Conservation (phyloP, 2,113 vertebrate genomes). For the Stictonetta naevosa region DNA sequence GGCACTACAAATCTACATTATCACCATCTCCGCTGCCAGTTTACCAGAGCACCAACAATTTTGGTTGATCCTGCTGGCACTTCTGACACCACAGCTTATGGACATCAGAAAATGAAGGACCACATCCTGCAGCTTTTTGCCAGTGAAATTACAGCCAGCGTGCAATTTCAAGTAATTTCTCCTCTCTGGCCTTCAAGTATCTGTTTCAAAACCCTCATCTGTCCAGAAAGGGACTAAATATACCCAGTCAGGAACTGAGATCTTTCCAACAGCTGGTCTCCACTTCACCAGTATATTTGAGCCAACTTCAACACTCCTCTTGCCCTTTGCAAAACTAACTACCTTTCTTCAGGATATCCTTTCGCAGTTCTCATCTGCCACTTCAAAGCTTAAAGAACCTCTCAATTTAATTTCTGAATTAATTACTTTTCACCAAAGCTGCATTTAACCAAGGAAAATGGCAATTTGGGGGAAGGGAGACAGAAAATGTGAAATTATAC, state of each 20-base stretch:
- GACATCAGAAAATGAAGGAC: neutral
- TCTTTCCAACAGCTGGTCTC: neutral
- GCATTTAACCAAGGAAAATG: rapidly evolving
- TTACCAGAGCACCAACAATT: neutral
- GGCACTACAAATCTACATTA: too few relatives aligned
- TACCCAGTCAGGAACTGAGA: neutral
- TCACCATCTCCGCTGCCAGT: neutral
- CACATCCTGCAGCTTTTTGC: neutral
- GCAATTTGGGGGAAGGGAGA: neutral
- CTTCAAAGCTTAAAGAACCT: neutral
- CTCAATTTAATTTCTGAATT: neutral
- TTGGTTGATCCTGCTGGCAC: neutral
- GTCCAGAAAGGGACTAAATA: neutral
- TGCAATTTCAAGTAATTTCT: neutral
- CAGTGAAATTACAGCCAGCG: neutral
- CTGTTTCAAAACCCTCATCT: too few relatives aligned
- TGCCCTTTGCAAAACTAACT: neutral
- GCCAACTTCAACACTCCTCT: neutral
- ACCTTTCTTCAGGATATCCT: neutral
- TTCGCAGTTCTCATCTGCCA: neutral
- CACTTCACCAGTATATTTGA: neutral
- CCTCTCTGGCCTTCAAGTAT: neutral
- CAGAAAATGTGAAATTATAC: neutral
- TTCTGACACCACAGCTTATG: neutral
- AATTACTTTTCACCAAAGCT: neutral